Evolutionary conservation across 1,140 invertebrate genomes (phyloP), one percentile per base, ranked within the genome.

Genomic region (Bombus consobrinus): DNA sequence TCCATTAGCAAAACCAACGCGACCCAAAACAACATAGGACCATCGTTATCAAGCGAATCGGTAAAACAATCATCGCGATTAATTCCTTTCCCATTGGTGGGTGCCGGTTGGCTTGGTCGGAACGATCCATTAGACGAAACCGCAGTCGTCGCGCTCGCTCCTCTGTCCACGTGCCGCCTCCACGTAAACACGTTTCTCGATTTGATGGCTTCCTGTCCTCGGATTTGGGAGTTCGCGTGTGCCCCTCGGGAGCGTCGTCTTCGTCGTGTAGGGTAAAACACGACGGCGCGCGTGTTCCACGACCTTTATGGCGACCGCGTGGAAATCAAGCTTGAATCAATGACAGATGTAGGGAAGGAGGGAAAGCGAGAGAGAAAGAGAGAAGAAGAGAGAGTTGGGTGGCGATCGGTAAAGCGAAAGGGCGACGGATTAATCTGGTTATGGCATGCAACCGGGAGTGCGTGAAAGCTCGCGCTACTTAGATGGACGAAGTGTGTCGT

Each of bases 361-460:
- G 6, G 71, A 47, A 13, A 74, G 32, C 18, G 18, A 8, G 57
- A 81, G 71, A 53, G 12, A 3, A 0, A 32, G n/a, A 74, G 32
- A 32, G 32, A 13, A n/a, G 62, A 66, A 62, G 18, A 3, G 15
- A 32, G 41, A 28, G 13, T 28, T 18, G 2, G 41, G 28, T 32
- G 71, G 9, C 47, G 74, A 85, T 88, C 83, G 83, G 59, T 73
- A 59, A 62, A 81, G 74, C 76, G 79, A 92, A 89, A 86, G 86
- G 81, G 41, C 72, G 34, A 28, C 69, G 86, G 89, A 93, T 93
- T 92, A 93, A 93, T 93, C 87, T 89, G 87, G 77, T 90, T 85
- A 91, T 85, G 88, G 86, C 87, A 89, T 91, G 84, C 89, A 83
- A 83, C 82, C 86, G 77, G 82, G 83, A 88, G 89, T 80, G 86